Evolutionary conservation across 2,888 invertebrate genomes (phyloP).

Genomic region (Agrochola circellaris): DNA sequence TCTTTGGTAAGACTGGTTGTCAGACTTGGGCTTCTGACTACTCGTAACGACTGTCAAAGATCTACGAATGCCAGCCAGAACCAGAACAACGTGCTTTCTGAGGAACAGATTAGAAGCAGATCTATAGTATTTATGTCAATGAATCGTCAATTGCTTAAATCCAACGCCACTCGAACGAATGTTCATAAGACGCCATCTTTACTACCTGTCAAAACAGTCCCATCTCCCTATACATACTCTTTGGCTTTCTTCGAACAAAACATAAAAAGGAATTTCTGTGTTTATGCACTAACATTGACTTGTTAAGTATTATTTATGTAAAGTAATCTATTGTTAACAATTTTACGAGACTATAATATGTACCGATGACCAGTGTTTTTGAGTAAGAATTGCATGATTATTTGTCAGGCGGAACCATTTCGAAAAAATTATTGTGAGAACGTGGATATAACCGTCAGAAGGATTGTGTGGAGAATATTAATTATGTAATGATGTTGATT

Average conservation of each 20-base stretch:
- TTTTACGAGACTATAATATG: conserved; percentile 58
- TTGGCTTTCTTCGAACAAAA: conserved; percentile 58
- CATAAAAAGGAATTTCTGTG: conserved; percentile 58
- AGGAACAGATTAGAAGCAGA: no score
- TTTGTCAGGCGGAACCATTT: conserved; percentile 17
- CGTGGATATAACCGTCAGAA: conserved; percentile 24
- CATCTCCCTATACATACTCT: conserved; percentile 42
- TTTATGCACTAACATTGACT: conserved; percentile 57
- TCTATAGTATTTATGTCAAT: no score
- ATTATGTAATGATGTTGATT: conserved; percentile 17
- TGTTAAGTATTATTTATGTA: conserved; percentile 65
- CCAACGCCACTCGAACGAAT: background rate
- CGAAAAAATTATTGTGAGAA: conserved; percentile 35
- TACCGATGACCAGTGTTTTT: conserved; percentile 48
- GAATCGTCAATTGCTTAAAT: background rate
- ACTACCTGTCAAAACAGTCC: conserved; percentile 18
- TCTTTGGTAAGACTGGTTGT: no score
- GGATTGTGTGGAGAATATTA: conserved; percentile 31
- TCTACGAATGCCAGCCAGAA: background rate
- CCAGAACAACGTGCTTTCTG: background rate
- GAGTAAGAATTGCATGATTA: conserved; percentile 51
- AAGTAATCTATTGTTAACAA: conserved; percentile 64
- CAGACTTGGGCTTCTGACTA: background rate
- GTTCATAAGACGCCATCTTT: conserved; percentile 5
- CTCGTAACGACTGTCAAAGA: background rate